Evolutionary conservation across 2,113 vertebrate species (phyloP), one percentile per base, ranked within the genome.

Genomic region (Neotragus moschatus): DNA sequence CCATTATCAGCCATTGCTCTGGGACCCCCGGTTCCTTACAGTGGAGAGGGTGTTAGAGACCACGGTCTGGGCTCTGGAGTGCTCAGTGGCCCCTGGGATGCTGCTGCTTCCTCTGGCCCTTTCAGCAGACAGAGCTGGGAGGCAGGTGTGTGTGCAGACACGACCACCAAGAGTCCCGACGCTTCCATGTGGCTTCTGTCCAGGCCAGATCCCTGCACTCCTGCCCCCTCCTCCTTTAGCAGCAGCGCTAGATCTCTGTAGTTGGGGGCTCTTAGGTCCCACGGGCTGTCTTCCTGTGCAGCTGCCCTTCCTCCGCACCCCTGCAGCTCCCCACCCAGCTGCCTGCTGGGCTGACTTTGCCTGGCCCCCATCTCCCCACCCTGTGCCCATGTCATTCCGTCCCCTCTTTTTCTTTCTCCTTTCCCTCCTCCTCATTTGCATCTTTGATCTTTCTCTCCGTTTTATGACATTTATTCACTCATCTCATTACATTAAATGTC

Each of bases 301-400:
- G 47, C 91, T 96, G 53, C 55, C 56, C 63, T 90, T 77, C 84
- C 11, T 96, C 25, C 51, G 58, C 53, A 81, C 30, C 75, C 43
- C 25, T 61, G 47, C 36, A 49, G 56, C 58, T 33, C n/a, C 61
- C 51, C 33, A 26, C 7, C 51, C 6, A 58, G 26, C 49, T 33
- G 4, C 77, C 86, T n/a, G n/a, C 61, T 58, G 45, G 43, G 26
- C 79, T n/a, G 14, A n/a, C 26, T 11, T 51, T 63, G 25, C 53
- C 39, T 13, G 6, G 25, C 5, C 6, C 25, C 47, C 16, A 25
- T 25, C 33, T 84, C 60, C 45, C 82, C 63, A 84, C 28, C 45
- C 53, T 28, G 26, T 47, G 63, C 43, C 3, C 8, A 21, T 21
- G n/a, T 43, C 79, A n/a, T 58, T 26, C 63, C 11, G 1, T 47